Base-by-base conservation (phyloP, 2,113 vertebrate genomes). In the Tenebrosternarchus preto region DNA sequence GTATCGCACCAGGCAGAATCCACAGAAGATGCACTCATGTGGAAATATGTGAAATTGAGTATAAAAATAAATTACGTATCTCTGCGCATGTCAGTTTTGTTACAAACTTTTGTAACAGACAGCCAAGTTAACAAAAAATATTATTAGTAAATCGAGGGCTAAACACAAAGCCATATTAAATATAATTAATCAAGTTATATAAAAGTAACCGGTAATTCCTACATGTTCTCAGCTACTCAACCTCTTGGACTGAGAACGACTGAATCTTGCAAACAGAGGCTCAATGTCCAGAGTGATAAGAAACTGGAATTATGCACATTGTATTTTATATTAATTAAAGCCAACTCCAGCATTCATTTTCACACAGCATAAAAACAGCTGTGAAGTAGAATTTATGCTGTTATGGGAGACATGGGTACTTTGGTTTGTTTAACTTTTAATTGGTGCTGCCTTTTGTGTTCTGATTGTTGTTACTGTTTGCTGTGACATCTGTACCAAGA, bases 351-450 rank as follows among this genome's bases (percentile, higher is more conserved):
- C 29, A 17, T 63, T 29, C 25, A 12, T 63, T 63, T 19, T 4
- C 60, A 63, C 29, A 6, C 63, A 20, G 11, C 63, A 20, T 66
- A 19, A 66, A n/a, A 63, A 63, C 9, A 66, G 60, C 5, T 17
- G 15, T 64, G 25, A 66, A 9, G 4, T 25, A 22, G 24, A 27
- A 16, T 60, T 36, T 61, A 43, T 63, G 55, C 50, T 16, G 20
- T 27, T 75, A 60, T 8, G 25, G 67, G 61, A 64, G 60, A 56
- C 27, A 31, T 66, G 29, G 25, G 11, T 15, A 24, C 16, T 22
- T 27, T 70, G 76, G 5, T 82, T 78, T 80, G 85, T 82, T 50
- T 53, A 64, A 74, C 75, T 36, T 77, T 70, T 72, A 83, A 67
- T 46, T 6, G 8, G 27, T 27, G 74, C 56, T 39, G 17, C 33